Conservation (phyloP, 1,140 invertebrate genomes). For the Dreissena polymorpha region DNA sequence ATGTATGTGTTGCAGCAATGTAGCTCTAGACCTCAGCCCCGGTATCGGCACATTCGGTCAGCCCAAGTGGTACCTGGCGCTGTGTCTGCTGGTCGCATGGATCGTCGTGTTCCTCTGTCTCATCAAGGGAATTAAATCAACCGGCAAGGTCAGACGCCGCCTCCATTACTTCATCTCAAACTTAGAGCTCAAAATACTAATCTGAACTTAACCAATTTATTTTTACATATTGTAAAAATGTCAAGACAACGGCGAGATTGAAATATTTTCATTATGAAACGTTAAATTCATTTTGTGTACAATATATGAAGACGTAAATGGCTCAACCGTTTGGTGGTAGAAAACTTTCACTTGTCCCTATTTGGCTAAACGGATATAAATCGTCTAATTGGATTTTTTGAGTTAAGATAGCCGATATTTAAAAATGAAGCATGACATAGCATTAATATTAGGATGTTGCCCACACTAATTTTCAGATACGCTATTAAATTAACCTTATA, state of each 20-base stretch:
- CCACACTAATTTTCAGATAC: no score
- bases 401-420: no score
- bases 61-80: slow-evolving; percentile 95
- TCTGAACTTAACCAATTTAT: not conserved
- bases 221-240: not conserved
- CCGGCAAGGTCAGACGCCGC: slow-evolving; percentile 87
- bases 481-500: not conserved
- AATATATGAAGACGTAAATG: no score
- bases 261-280: not conserved
- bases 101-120: slow-evolving; percentile 97
- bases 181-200: not conserved
- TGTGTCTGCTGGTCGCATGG: slow-evolving; percentile 95
- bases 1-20: slow-evolving; percentile 14
- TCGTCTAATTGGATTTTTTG: no score
- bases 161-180: not conserved
- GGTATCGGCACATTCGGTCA: slow-evolving; percentile 81
- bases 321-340: no score
- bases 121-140: slow-evolving; percentile 98
- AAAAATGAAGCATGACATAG: not conserved
- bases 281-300: not conserved
- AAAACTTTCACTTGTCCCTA: no score
- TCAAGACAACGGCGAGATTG: not conserved
- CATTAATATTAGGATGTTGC: no score
- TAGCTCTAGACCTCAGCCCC: slow-evolving; percentile 52
- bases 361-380: no score